Evolutionary conservation across 2,888 invertebrate species (phyloP).

Genomic region (Yponomeuta malinellus): DNA sequence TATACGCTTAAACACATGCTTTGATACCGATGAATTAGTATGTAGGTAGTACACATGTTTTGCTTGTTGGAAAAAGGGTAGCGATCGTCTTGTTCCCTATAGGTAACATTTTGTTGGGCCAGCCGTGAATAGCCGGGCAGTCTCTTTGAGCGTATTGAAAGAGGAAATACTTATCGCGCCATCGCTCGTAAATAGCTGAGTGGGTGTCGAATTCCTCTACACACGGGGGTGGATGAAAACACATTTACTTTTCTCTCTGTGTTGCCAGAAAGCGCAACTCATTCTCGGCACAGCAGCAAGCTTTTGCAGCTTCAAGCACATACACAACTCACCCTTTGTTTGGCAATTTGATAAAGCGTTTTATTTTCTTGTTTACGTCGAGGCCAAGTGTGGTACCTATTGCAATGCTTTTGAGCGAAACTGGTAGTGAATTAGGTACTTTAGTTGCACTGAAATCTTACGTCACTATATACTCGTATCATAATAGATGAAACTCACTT

Average conservation of each 20-base stretch:
- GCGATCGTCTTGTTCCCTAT: constrained; percentile 59
- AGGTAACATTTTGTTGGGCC: constrained; percentile 57
- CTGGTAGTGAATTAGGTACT: too few relatives aligned
- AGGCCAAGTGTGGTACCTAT: background rate
- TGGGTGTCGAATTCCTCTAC: constrained; percentile 67
- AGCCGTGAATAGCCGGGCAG: constrained; percentile 63
- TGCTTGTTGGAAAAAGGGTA: constrained; percentile 44
- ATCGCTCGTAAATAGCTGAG: constrained; percentile 67
- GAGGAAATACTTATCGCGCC: constrained; percentile 71
- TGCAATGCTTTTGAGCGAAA: too few relatives aligned
- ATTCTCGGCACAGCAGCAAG: background rate
- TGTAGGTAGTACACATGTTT: constrained; percentile 34
- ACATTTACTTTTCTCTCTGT: constrained; percentile 52
- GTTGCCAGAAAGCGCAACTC: constrained; percentile 1
- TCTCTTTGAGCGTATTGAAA: constrained; percentile 71
- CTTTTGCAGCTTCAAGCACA: background rate
- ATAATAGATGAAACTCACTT: too few relatives aligned
- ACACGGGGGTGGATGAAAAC: constrained; percentile 56
- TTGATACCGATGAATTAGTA: constrained; percentile 30
- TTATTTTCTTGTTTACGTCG: background rate
- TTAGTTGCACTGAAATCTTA: too few relatives aligned
- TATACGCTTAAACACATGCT: constrained; percentile 17
- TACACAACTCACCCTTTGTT: background rate
- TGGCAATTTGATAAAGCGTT: background rate
- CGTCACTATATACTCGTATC: too few relatives aligned